phyloP scores from a whole-genome alignment of 2,888 invertebrate species.

The Leucania comma region DNA sequence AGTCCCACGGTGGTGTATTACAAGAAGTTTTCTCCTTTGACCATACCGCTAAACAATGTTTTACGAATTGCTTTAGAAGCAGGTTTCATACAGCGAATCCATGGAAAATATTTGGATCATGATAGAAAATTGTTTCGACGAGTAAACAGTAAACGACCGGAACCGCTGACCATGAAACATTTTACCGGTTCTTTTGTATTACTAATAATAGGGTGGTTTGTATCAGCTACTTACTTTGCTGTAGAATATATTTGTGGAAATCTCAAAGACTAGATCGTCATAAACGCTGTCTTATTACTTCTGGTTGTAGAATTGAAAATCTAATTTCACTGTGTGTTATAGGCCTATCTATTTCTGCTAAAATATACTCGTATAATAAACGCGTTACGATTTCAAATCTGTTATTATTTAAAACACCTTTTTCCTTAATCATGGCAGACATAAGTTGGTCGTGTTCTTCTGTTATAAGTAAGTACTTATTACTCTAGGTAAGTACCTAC shows the following conservation, averaged over 20 bases:
- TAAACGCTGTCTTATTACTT: neutral
- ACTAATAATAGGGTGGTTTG: slow-evolving; percentile 70
- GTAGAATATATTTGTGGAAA: slow-evolving; percentile 72
- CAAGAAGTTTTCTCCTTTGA: slow-evolving; percentile 73
- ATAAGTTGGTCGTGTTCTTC: neutral
- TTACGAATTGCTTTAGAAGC: slow-evolving; percentile 72
- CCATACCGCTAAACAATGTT: slow-evolving; percentile 66
- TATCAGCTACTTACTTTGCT: slow-evolving; percentile 72
- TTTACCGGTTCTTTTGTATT: slow-evolving; percentile 71
- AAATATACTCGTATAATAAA: slow-evolving; percentile 17
- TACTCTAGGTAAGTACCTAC: no score
- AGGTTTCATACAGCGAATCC: slow-evolving; percentile 72
- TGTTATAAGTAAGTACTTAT: neutral
- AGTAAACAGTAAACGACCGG: slow-evolving; percentile 14
- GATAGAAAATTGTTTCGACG: slow-evolving; percentile 60
- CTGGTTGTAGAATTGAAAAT: neutral
- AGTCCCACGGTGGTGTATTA: slow-evolving; percentile 79
- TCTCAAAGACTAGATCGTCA: slow-evolving; percentile 34
- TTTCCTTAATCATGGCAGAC: neutral
- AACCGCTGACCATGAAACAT: slow-evolving; percentile 68
- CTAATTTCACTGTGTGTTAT: slow-evolving; percentile 1
- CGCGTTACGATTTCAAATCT: slow-evolving; percentile 6
- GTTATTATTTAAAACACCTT: slow-evolving; percentile 22
- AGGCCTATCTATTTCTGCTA: neutral
- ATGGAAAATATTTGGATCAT: slow-evolving; percentile 62